These are phyloP conservation scores for Tetraodon nigroviridis DNA, from an alignment of 2,113 vertebrate species.

Conservation along the genomic window DNA sequence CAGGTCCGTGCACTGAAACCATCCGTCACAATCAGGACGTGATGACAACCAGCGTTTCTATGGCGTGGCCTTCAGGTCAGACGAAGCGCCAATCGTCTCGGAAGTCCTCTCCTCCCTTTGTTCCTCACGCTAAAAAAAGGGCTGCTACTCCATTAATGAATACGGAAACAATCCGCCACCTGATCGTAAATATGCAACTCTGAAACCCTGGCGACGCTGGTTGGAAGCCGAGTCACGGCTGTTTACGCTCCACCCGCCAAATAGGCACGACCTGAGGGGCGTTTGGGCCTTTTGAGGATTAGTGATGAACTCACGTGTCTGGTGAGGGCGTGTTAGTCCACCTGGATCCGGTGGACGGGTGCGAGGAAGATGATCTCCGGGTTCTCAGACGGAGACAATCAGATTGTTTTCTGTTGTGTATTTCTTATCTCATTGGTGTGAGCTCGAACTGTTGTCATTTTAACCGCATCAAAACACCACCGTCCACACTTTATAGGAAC, in stretches of 20 bases:
- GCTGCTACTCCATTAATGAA: constrained; percentile 55
- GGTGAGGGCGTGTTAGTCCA: too few species aligned
- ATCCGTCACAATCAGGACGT: constrained; percentile 54
- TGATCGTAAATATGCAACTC: constrained; percentile 44
- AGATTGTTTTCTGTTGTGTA: constrained; percentile 5
- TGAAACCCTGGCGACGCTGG: not conserved
- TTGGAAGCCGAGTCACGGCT: too few species aligned
- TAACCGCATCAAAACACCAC: too few species aligned
- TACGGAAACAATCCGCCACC: constrained; percentile 11
- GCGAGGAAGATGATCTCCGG: not conserved
- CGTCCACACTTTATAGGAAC: constrained; percentile 4
- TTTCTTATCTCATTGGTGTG: too few species aligned
- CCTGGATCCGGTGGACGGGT: too few species aligned
- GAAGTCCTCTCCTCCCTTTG: constrained; percentile 17
- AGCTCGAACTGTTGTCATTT: too few species aligned
- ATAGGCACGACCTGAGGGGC: too few species aligned
- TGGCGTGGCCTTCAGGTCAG: too few species aligned
- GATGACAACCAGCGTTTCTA: constrained; percentile 50
- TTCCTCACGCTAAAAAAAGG: constrained; percentile 53
- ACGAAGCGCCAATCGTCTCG: constrained; percentile 3
- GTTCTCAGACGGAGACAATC: constrained; percentile 50
- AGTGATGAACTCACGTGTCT: too few species aligned
- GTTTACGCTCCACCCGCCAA: too few species aligned
- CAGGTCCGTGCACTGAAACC: constrained; percentile 62
- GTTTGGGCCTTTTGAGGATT: too few species aligned